Evolutionary conservation across 2,113 vertebrate species (phyloP).

Genomic region (Pteruthius melanotis): DNA sequence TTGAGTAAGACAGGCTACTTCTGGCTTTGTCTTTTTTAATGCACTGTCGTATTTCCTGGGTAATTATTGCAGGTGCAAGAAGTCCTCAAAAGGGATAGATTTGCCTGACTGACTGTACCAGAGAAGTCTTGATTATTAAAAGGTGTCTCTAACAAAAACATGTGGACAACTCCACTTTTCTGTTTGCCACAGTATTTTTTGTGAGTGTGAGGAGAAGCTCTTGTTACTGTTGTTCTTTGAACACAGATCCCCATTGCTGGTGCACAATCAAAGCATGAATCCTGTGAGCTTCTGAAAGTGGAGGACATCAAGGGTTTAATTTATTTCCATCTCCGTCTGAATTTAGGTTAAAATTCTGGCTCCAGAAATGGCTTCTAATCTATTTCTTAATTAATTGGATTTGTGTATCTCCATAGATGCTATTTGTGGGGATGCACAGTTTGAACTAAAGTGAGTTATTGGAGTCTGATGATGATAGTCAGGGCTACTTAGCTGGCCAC

Average conservation of each 20-base stretch:
- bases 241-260: not conserved
- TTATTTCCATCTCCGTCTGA: not conserved
- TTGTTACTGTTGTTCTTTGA: not conserved
- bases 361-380: not conserved
- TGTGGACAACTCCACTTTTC: not conserved
- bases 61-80: not conserved
- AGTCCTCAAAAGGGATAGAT: not conserved
- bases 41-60: not conserved
- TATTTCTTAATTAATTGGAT: not conserved
- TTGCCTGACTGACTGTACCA: not conserved
- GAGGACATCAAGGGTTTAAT: not conserved
- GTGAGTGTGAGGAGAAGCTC: not conserved
- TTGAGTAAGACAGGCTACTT: constrained; percentile 78
- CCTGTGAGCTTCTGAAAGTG: not conserved
- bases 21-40: not conserved
- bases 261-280: not conserved
- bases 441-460: not conserved
- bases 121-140: not conserved
- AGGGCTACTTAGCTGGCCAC: not conserved
- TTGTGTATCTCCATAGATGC: not conserved
- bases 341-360: not conserved
- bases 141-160: not conserved
- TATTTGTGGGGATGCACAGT: not conserved
- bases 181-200: not conserved
- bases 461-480: not conserved